Conservation (phyloP, 1,140 invertebrate species). For the Pseudomyrmex concolor region DNA sequence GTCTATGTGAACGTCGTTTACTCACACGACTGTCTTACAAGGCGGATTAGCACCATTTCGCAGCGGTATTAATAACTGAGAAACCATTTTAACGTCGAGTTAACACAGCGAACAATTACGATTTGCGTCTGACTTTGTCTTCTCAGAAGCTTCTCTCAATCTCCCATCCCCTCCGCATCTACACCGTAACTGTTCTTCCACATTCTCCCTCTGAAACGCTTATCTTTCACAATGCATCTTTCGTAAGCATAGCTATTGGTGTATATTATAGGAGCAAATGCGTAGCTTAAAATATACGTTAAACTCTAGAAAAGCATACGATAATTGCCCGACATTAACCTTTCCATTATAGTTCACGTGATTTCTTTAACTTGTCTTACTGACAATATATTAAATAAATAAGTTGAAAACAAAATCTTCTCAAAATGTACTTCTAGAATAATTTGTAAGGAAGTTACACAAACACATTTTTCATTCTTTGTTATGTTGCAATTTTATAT, state of each 20-base stretch:
- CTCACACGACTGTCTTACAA: conserved; percentile 40
- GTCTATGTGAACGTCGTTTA: conserved; percentile 19
- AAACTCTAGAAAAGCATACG: conserved; percentile 36
- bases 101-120: conserved; percentile 57
- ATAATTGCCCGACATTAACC: conserved; percentile 35
- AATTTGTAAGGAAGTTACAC: background rate
- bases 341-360: conserved; percentile 23
- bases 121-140: conserved; percentile 60
- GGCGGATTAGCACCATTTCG: conserved; percentile 46
- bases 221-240: conserved; percentile 55
- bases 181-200: conserved; percentile 7
- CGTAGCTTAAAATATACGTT: conserved; percentile 33
- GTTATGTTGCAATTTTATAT: too few relatives aligned
- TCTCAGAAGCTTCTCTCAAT: conserved; percentile 43
- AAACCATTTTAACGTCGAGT: conserved; percentile 60
- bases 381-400: conserved; percentile 1
- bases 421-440: background rate
- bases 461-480: background rate
- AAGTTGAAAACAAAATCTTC: background rate
- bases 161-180: background rate
- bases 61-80: conserved; percentile 58
- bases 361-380: background rate
- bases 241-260: conserved; percentile 47
- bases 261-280: conserved; percentile 27
- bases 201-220: conserved; percentile 21